phyloP scores from a whole-genome alignment of 1,140 invertebrate species.

The Magallana angulata region DNA sequence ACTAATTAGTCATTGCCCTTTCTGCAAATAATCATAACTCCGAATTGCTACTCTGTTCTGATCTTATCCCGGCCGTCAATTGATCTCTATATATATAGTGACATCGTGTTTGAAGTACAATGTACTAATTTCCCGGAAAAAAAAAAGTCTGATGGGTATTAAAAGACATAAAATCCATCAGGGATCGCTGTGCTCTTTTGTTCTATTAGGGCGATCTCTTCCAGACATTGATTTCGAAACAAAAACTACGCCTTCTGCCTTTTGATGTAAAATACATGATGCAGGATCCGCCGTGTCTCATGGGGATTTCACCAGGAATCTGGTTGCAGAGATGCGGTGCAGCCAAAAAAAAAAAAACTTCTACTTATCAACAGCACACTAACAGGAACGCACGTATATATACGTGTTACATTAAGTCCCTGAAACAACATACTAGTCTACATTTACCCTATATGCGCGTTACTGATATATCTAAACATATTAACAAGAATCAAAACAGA shows the following conservation, averaged over 20 bases:
- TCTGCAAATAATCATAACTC: not conserved
- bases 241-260: not conserved
- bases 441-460: too few relatives aligned
- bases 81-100: not conserved
- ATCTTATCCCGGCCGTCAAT: not conserved
- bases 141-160: not conserved
- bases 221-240: not conserved
- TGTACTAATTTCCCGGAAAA: not conserved
- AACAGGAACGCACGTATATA: too few relatives aligned
- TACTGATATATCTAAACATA: too few relatives aligned
- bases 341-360: not conserved
- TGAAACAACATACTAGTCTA: too few relatives aligned
- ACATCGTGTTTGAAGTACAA: slow-evolving; percentile 5
- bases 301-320: not conserved
- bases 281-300: not conserved
- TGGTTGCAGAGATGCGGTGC: not conserved
- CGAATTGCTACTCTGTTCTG: not conserved
- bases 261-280: slow-evolving; percentile 22
- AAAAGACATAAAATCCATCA: not conserved
- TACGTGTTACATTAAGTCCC: too few relatives aligned
- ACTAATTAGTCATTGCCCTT: not conserved
- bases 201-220: not conserved
- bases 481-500: too few relatives aligned
- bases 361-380: not conserved
- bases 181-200: not conserved